phyloP scores from a whole-genome alignment of 2,888 invertebrate genomes.

The Miltochrista miniata region DNA sequence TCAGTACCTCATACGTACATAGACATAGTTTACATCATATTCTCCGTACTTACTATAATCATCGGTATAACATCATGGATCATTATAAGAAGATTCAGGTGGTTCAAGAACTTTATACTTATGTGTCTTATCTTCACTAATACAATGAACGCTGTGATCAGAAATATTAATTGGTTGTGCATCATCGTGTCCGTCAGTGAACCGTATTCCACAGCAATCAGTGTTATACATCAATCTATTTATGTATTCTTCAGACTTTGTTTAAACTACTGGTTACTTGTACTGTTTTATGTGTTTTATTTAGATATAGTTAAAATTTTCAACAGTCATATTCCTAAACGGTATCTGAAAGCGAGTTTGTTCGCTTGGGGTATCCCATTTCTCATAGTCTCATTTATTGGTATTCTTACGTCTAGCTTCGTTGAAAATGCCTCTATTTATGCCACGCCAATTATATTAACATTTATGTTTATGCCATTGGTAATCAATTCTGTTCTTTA shows the following conservation, averaged over 20 bases:
- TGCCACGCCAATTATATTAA: too few relatives aligned
- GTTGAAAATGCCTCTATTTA: too few relatives aligned
- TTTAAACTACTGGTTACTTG: constrained; percentile 15
- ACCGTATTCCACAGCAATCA: neutral
- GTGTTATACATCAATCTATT: fast-evolving
- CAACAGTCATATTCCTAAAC: neutral
- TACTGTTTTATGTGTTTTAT: constrained; percentile 21
- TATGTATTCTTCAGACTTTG: constrained; percentile 15
- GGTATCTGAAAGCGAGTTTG: neutral
- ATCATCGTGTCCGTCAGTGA: neutral
- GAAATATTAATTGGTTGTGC: neutral
- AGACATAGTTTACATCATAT: neutral
- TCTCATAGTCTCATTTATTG: neutral
- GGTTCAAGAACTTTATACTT: constrained; percentile 16
- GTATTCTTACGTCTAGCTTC: neutral
- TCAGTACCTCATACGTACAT: neutral
- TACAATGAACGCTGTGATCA: constrained; percentile 1
- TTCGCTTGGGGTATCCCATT: constrained; percentile 14
- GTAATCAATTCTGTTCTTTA: neutral
- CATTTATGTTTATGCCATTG: neutral
- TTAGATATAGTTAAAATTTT: constrained; percentile 18
- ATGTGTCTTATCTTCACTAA: constrained; percentile 16
- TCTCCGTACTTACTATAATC: neutral
- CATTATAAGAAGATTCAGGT: neutral
- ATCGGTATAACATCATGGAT: neutral